phyloP scores from a whole-genome alignment of 2,888 invertebrate species.

The Parnassius orleans region DNA sequence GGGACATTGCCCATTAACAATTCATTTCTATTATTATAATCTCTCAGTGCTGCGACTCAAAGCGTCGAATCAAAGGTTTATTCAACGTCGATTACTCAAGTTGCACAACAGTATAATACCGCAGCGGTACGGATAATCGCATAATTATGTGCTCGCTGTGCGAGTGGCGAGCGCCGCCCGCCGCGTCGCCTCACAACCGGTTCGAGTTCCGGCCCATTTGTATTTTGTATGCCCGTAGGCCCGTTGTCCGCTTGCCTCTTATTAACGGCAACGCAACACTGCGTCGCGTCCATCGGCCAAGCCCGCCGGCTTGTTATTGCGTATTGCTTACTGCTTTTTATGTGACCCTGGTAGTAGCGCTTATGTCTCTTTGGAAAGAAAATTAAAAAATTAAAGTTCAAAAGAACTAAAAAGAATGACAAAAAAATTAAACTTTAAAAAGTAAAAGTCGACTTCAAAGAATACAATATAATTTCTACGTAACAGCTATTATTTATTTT shows the following conservation, averaged over 20 bases:
- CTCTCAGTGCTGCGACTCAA: constrained; percentile 1
- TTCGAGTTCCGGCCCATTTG: constrained; percentile 17
- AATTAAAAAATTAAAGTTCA: not conserved
- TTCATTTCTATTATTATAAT: too few species aligned
- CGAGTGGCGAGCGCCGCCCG: constrained; percentile 6
- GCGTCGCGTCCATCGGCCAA: not conserved
- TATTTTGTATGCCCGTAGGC: not conserved
- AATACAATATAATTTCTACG: too few species aligned
- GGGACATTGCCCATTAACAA: too few species aligned
- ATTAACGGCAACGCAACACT: constrained; percentile 1
- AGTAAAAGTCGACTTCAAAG: too few species aligned
- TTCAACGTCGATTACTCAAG: constrained; percentile 1
- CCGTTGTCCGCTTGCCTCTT: not conserved
- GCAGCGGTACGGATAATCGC: constrained; percentile 3
- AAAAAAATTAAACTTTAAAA: too few species aligned
- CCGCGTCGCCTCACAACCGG: constrained; percentile 11
- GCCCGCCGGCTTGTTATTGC: not conserved
- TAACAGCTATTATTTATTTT: too few species aligned
- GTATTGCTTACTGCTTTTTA: not conserved
- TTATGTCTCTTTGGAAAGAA: constrained; percentile 21
- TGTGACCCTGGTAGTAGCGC: constrained; percentile 18
- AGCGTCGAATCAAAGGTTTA: not conserved
- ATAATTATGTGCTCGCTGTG: constrained; percentile 7
- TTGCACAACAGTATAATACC: constrained; percentile 3
- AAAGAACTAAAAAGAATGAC: too few species aligned